Percentiles rank a stretch among this genome's conserved stretches.
Conservation (phyloP, 1,140 invertebrate species). For the Rhagoletis zephyria region DNA sequence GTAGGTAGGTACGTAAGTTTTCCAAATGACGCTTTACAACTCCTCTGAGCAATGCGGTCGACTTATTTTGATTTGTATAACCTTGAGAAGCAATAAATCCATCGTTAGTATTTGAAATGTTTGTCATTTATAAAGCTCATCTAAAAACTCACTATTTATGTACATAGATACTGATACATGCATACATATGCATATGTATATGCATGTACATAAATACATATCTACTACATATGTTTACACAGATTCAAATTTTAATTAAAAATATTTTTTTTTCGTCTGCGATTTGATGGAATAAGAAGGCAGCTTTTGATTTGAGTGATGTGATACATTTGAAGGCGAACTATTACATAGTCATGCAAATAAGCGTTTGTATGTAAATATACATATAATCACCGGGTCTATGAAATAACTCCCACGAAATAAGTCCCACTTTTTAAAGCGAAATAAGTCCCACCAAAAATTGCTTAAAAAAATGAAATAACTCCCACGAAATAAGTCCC, state of each 20-base stretch:
- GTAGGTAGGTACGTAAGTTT: neutral
- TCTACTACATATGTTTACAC: neutral
- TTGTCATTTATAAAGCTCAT: neutral
- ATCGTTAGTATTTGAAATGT: neutral
- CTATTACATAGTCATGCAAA: neutral
- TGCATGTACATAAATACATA: neutral
- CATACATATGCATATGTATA: neutral
- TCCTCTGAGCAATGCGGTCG: neutral
- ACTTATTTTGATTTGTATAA: neutral
- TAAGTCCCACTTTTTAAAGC: too few species aligned
- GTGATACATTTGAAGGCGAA: conserved; percentile 9
- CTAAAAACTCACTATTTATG: too few species aligned
- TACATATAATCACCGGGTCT: neutral
- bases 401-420: too few species aligned
- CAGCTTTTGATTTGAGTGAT: conserved; percentile 12
- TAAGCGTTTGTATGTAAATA: neutral
- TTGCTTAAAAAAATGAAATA: too few species aligned
- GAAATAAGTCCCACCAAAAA: too few species aligned
- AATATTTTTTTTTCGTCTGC: neutral
- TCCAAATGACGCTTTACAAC: neutral
- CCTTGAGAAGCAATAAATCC: neutral
- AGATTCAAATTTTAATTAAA: conserved; percentile 32
- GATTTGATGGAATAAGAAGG: neutral
- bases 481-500: too few species aligned
- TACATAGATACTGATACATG: neutral